Evolutionary conservation across 2,888 invertebrate species (phyloP), one percentile per base, ranked within the genome.

Genomic region (Tridacna gigas): DNA sequence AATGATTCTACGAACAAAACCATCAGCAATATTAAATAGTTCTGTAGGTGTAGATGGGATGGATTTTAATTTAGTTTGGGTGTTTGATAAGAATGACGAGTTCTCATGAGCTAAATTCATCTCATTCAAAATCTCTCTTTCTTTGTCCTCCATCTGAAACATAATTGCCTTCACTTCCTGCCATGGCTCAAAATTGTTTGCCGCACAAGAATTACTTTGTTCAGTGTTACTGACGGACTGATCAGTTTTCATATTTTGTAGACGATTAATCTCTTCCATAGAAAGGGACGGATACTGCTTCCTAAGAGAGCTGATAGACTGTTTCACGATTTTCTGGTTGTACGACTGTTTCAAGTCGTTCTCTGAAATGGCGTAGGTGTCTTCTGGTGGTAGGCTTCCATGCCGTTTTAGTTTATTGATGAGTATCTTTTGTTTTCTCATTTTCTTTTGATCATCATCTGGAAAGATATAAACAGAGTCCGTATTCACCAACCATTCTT

Each of bases 1-100:
- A 15, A 97, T 97, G 0, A 97, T 96, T 74, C 97, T 95, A 12
- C 92, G 84, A 15, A 94, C 92, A 80, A 93, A 93, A 0, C 91
- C 90, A 81, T 94, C 94, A 0, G 94, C 94, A 81, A 94, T 88
- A 82, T 94, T 94, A 66, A 93, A 89, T 80, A 94, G 91, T 74
- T 94, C 93, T 60, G 91, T 90, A 3, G 91, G 89, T 76, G 86
- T 91, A 20, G 89, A 79, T 0, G 92, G 92, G 13, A 88, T 51
- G 26, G 75, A 80, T 76, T 89, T 89, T 18, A 91, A 65, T 18
- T 82, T 56, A 11, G 91, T 91, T n/a, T 83, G 76, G 11, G 92
- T 91, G 73, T 86, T 90, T 2, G 89, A 88, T 20, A 93, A 90
- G 83, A 93, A 92, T 7, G 89, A 79, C 22, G 90, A 89, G 28